Conservation (phyloP, 2,797 vertebrate species). For the Lagocephalus sceleratus region DNA sequence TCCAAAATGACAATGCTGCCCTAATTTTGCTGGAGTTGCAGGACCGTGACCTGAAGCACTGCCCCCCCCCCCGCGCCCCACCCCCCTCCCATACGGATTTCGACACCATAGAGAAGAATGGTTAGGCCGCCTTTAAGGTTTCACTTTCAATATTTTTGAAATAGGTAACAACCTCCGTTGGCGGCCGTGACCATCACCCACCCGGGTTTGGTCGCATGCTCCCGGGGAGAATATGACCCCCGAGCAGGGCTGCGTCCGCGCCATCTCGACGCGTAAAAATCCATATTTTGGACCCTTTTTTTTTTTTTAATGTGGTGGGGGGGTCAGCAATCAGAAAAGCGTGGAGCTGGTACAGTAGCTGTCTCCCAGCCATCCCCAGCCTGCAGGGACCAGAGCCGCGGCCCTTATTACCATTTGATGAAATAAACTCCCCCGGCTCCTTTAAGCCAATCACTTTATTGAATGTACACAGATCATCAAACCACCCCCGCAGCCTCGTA, state of each 20-base stretch:
- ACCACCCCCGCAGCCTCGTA: slow-evolving; percentile 55
- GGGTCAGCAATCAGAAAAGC: slow-evolving; percentile 24
- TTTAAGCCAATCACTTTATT: slow-evolving; percentile 62
- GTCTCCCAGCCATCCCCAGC: slow-evolving; percentile 12
- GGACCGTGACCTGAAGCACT: too few species aligned
- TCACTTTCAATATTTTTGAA: slow-evolving; percentile 54
- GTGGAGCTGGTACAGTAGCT: slow-evolving; percentile 47
- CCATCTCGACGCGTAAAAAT: slow-evolving; percentile 9
- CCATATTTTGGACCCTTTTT: slow-evolving; percentile 28
- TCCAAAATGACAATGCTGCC: slow-evolving; percentile 5
- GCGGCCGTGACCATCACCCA: too few species aligned
- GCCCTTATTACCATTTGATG: slow-evolving; percentile 67
- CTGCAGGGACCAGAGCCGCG: slow-evolving; percentile 46
- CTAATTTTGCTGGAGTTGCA: not conserved
- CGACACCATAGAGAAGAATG: not conserved
- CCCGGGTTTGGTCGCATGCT: too few species aligned
- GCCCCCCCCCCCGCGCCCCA: too few species aligned
- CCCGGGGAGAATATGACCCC: too few species aligned
- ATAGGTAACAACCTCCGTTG: not conserved
- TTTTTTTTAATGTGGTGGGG: slow-evolving; percentile 17
- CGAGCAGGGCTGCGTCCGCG: not conserved
- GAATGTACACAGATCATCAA: slow-evolving; percentile 62
- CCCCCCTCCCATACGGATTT: too few species aligned
- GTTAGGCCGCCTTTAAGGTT: slow-evolving; percentile 17
- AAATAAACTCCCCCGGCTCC: slow-evolving; percentile 60